A percentile compares a stretch with the other conserved stretches of the same genome.
These are phyloP conservation scores for Callospermophilus lateralis DNA, from an alignment of 2,113 vertebrate species.

Conservation along the genomic window DNA sequence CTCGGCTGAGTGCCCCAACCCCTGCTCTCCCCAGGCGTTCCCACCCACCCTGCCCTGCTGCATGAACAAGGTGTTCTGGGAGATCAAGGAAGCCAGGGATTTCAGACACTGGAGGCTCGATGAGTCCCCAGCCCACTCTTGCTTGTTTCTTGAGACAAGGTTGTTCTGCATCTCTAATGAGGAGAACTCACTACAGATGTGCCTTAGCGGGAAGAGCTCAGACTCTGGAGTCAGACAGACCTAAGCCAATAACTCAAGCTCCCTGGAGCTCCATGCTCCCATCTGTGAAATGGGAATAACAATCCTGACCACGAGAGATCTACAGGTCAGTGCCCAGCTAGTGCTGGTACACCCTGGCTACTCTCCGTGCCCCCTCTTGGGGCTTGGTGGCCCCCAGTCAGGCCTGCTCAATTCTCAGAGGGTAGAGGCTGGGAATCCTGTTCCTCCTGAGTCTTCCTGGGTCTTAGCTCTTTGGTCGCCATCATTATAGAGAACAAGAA, in stretches of 20 bases:
- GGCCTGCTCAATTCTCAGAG: background rate
- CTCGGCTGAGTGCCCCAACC: rapidly evolving
- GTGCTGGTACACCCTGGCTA: background rate
- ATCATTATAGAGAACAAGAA: background rate
- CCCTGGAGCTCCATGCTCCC: background rate
- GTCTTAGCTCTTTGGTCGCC: background rate
- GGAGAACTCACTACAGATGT: background rate
- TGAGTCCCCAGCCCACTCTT: background rate
- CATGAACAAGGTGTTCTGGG: background rate
- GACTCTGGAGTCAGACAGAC: background rate
- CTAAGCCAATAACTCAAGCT: background rate
- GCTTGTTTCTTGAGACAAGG: background rate
- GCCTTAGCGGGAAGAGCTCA: background rate
- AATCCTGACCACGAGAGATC: background rate
- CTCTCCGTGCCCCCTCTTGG: background rate
- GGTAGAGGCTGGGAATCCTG: background rate
- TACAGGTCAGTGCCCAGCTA: background rate
- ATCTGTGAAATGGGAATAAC: background rate
- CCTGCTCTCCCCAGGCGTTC: too few relatives aligned
- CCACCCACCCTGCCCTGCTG: background rate
- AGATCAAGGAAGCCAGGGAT: background rate
- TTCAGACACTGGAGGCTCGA: background rate
- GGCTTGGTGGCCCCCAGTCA: background rate
- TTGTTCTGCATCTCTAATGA: background rate
- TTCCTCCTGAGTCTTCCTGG: background rate